A percentile compares a stretch with the other conserved stretches of the same genome.
Conservation (phyloP, 2,113 vertebrate species). For the Galeopterus variegatus region DNA sequence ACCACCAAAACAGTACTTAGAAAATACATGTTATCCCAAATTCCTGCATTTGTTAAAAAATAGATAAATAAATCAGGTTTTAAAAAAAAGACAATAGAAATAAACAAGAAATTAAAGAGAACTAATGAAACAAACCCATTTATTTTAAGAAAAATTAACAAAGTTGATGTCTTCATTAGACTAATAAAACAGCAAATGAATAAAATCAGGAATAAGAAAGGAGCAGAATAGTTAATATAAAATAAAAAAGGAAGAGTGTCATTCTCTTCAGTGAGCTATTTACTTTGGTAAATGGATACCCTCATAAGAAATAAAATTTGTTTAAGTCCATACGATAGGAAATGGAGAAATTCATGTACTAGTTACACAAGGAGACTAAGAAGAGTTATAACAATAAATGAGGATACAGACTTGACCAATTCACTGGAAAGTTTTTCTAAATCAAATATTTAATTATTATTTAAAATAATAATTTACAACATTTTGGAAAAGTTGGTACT, state of each 20-base stretch:
- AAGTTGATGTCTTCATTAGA: neutral
- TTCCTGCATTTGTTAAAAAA: neutral
- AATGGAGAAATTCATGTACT: neutral
- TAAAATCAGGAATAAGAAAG: neutral
- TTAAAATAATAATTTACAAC: neutral
- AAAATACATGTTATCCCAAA: neutral
- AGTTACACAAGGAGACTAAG: neutral
- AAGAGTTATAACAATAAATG: neutral
- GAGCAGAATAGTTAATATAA: neutral
- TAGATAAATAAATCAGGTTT: neutral
- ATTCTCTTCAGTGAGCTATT: neutral
- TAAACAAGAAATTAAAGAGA: neutral
- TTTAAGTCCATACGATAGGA: neutral
- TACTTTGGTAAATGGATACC: neutral
- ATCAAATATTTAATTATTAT: neutral
- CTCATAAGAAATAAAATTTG: neutral
- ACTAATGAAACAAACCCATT: neutral
- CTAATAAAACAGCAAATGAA: neutral
- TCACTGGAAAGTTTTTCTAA: neutral
- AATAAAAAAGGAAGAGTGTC: neutral
- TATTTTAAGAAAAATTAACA: constrained; percentile 6
- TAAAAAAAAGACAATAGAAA: neutral
- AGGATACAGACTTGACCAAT: neutral
- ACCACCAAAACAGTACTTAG: neutral
- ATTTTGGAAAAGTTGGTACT: neutral